phyloP scores from a whole-genome alignment of 2,797 vertebrate genomes.

The Sebastes variabilis region DNA sequence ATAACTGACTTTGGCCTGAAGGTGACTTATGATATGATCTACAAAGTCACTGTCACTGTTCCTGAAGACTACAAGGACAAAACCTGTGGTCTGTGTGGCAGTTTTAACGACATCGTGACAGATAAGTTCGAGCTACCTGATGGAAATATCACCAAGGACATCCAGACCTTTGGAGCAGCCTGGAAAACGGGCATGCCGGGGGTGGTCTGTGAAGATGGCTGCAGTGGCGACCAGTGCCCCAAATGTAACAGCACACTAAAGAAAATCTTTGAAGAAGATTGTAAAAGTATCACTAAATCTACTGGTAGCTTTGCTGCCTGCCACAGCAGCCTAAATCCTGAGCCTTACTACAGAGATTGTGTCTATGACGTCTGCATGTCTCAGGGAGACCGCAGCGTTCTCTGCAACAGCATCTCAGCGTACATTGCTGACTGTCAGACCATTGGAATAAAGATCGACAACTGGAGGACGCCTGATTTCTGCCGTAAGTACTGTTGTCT shows the following conservation, averaged over 20 bases:
- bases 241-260: constrained; percentile 34
- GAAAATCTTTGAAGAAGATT: constrained; percentile 45
- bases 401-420: constrained; percentile 65
- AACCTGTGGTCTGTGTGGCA: constrained; percentile 60
- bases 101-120: constrained; percentile 14
- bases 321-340: constrained; percentile 31
- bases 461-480: constrained; percentile 69
- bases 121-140: constrained; percentile 27
- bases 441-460: constrained; percentile 41
- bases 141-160: neutral
- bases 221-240: constrained; percentile 41
- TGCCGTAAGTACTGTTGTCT: constrained; percentile 63
- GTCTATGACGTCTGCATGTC: constrained; percentile 51
- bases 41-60: constrained; percentile 53
- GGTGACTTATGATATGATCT: constrained; percentile 63
- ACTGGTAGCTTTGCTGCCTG: constrained; percentile 50
- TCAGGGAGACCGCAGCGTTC: constrained; percentile 4
- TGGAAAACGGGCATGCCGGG: constrained; percentile 34
- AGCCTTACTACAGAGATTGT: constrained; percentile 70
- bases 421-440: constrained; percentile 63
- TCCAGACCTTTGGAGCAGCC: constrained; percentile 49
- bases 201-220: constrained; percentile 49
- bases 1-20: constrained; percentile 60
- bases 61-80: constrained; percentile 62
- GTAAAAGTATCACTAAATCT: constrained; percentile 43